These are phyloP conservation scores for Crematogaster levior DNA, from an alignment of 2,888 invertebrate species.

Conservation along the genomic window DNA sequence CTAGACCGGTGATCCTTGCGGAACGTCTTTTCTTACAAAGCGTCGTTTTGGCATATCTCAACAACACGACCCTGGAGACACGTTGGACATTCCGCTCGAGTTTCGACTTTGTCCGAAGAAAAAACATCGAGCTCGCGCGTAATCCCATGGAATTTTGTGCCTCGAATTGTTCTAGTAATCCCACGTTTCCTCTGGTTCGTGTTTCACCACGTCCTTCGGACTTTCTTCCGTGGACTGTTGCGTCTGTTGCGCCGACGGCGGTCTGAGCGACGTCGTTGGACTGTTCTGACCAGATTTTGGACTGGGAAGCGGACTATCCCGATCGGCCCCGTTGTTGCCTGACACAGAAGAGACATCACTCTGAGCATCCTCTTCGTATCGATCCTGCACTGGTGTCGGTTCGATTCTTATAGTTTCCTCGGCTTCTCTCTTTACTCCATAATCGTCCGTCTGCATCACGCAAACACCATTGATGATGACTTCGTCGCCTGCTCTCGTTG, in stretches of 20 bases:
- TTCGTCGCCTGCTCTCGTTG: slow-evolving; percentile 88
- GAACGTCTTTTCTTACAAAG: slow-evolving; percentile 58
- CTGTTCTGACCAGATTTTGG: slow-evolving; percentile 82
- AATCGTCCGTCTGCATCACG: slow-evolving; percentile 95
- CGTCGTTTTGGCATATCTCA: slow-evolving; percentile 69
- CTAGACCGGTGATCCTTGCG: slow-evolving; percentile 65
- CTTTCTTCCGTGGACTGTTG: slow-evolving; percentile 78
- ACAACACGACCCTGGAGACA: slow-evolving; percentile 21
- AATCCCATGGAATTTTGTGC: slow-evolving; percentile 30
- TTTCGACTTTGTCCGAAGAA: slow-evolving; percentile 14
- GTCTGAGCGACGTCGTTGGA: slow-evolving; percentile 80
- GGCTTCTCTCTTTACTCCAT: slow-evolving; percentile 86
- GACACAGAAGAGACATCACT: slow-evolving; percentile 86
- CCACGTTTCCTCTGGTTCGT: slow-evolving; percentile 84
- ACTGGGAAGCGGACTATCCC: slow-evolving; percentile 83
- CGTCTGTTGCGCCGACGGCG: slow-evolving; percentile 78
- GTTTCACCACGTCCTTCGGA: slow-evolving; percentile 82
- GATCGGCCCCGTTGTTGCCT: slow-evolving; percentile 81
- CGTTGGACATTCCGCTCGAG: slow-evolving; percentile 18
- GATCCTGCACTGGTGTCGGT: slow-evolving; percentile 90
- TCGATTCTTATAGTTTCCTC: slow-evolving; percentile 92
- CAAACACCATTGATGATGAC: slow-evolving; percentile 98
- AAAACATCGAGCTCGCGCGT: slow-evolving; percentile 25
- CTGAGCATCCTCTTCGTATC: slow-evolving; percentile 87
- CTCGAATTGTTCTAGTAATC: slow-evolving; percentile 77